Conservation (phyloP, 1,140 invertebrate genomes). For the Apis cerana region DNA sequence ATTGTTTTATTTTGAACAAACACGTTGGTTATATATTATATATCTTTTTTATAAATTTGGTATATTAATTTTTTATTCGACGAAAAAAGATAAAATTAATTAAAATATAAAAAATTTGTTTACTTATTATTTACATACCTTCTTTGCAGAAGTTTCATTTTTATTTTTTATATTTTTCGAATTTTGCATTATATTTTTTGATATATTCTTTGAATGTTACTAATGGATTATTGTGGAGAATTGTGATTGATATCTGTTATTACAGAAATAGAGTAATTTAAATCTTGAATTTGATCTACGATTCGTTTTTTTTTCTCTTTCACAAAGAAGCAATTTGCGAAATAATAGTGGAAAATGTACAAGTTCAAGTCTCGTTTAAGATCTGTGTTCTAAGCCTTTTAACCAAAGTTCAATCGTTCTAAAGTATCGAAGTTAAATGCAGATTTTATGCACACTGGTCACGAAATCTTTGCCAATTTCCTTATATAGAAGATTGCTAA, state of each 20-base stretch:
- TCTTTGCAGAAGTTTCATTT: no score
- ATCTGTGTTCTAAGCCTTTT: background rate
- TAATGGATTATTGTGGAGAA: no score
- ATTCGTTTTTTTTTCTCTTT: background rate
- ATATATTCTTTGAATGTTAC: background rate
- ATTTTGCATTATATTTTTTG: no score
- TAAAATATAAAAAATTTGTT: no score
- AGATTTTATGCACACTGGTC: background rate
- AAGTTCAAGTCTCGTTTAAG: background rate
- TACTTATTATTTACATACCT: no score
- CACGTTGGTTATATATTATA: constrained; percentile 15
- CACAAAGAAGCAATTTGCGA: background rate
- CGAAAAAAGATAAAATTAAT: no score
- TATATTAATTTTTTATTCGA: no score
- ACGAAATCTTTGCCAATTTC: background rate
- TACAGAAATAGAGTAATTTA: background rate
- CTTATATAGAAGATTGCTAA: background rate
- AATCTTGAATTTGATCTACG: background rate
- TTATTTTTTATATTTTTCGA: no score
- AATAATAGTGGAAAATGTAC: background rate
- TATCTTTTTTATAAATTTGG: background rate
- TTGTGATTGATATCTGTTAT: background rate
- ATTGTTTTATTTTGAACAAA: constrained; percentile 60
- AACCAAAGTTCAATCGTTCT: constrained; percentile 1
- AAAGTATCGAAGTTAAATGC: constrained; percentile 6